A percentile compares a stretch with the other conserved stretches of the same genome.
phyloP scores from a whole-genome alignment of 2,888 invertebrate species.

The Aspidapion aeneum region DNA sequence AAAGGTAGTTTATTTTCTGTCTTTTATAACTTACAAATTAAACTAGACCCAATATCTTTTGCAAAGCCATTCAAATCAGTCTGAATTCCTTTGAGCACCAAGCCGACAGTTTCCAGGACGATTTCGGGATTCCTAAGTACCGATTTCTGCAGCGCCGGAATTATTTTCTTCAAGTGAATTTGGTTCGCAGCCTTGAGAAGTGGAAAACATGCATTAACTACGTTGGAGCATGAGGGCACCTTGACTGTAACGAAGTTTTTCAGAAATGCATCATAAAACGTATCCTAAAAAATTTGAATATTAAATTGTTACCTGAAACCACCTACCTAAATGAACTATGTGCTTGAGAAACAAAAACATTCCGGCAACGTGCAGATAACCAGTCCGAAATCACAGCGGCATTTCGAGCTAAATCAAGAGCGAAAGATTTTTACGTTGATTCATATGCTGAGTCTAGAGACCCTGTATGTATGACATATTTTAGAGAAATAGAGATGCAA shows the following conservation, averaged over 20 bases:
- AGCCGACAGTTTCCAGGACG: slow-evolving; percentile 75
- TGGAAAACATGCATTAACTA: slow-evolving; percentile 64
- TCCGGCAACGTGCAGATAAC: too few relatives aligned
- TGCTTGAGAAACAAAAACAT: too few relatives aligned
- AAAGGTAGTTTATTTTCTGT: too few relatives aligned
- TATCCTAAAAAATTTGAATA: slow-evolving; percentile 47
- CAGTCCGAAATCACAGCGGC: too few relatives aligned
- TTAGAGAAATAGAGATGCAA: too few relatives aligned
- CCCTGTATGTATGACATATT: too few relatives aligned
- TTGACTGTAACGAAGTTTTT: slow-evolving; percentile 78
- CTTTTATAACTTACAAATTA: slow-evolving; percentile 70
- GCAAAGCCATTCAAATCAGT: slow-evolving; percentile 77
- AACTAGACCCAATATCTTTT: slow-evolving; percentile 73
- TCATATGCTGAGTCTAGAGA: too few relatives aligned
- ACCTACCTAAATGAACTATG: too few relatives aligned
- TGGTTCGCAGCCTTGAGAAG: slow-evolving; percentile 61
- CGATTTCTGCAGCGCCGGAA: slow-evolving; percentile 86
- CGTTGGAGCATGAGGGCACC: slow-evolving; percentile 64
- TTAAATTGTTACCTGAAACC: not conserved
- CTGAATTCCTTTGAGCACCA: slow-evolving; percentile 65
- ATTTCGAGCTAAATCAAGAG: too few relatives aligned
- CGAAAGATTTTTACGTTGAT: too few relatives aligned
- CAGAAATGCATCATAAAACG: slow-evolving; percentile 66
- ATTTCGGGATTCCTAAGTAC: slow-evolving; percentile 94
- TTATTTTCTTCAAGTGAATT: slow-evolving; percentile 66